Evolutionary conservation across 1,140 invertebrate genomes (phyloP).

Genomic region (Leptinotarsa texana): DNA sequence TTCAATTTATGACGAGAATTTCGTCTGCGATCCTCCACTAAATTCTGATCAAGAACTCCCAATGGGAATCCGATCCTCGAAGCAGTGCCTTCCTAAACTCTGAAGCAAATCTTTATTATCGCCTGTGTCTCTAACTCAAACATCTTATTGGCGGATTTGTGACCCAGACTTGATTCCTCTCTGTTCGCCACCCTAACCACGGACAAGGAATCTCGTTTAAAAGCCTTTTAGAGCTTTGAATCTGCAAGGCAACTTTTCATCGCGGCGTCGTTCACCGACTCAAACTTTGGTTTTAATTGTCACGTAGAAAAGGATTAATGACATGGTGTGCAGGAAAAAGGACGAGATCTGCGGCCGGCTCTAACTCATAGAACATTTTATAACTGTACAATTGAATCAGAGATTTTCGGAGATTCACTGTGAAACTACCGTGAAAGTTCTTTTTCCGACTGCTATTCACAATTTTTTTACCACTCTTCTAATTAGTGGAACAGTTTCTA

Average conservation of each 20-base stretch:
- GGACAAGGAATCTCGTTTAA: constrained; percentile 27
- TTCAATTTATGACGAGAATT: constrained; percentile 28
- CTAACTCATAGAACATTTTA: no score
- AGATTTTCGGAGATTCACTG: no score
- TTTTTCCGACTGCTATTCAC: no score
- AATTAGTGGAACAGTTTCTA: no score
- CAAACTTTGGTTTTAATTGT: constrained; percentile 29
- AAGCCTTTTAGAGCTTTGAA: constrained; percentile 28
- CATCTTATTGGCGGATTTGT: constrained; percentile 39
- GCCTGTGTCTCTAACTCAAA: constrained; percentile 38
- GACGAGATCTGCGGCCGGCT: no score
- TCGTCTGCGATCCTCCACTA: constrained; percentile 30
- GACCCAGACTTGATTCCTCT: constrained; percentile 31
- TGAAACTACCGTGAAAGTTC: no score
- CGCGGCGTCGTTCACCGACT: neutral
- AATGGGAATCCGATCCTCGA: constrained; percentile 33
- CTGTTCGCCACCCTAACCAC: constrained; percentile 28
- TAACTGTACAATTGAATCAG: no score
- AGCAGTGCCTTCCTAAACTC: constrained; percentile 20
- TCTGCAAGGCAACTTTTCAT: constrained; percentile 21
- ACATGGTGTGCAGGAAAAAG: no score
- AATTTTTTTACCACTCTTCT: no score
- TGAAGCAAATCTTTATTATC: constrained; percentile 39
- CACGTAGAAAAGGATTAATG: neutral
- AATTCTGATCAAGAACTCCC: constrained; percentile 36